Conservation (phyloP, 2,888 invertebrate species). For the Dasypogon diadema region DNA sequence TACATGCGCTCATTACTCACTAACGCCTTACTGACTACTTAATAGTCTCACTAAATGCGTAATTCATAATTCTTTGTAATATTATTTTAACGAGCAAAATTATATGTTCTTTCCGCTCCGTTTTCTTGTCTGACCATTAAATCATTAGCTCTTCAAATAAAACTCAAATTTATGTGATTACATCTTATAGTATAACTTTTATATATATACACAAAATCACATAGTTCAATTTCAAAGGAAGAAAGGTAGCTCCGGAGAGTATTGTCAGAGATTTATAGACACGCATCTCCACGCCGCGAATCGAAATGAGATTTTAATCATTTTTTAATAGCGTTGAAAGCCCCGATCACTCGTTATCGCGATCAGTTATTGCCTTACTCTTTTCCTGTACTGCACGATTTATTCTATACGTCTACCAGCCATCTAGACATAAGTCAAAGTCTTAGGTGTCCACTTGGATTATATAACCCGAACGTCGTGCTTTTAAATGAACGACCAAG, state of each 20-base stretch:
- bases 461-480: slow-evolving; percentile 6
- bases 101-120: too few relatives aligned
- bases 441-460: slow-evolving; percentile 17
- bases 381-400: not conserved
- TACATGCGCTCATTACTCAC: too few relatives aligned
- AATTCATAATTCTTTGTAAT: too few relatives aligned
- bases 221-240: not conserved
- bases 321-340: slow-evolving; percentile 34
- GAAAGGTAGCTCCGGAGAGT: not conserved
- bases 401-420: not conserved
- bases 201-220: too few relatives aligned
- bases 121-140: too few relatives aligned
- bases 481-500: not conserved
- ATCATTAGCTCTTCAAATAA: too few relatives aligned
- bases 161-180: too few relatives aligned
- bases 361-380: slow-evolving; percentile 7
- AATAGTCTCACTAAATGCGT: too few relatives aligned
- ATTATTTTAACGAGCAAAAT: too few relatives aligned
- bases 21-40: too few relatives aligned
- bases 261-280: slow-evolving; percentile 14
- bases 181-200: too few relatives aligned
- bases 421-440: not conserved
- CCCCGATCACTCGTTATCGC: slow-evolving; percentile 20
- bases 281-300: slow-evolving; percentile 5
- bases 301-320: slow-evolving; percentile 28